Base-by-base conservation (phyloP, 1,140 invertebrate genomes). In the Orussus abietinus region DNA sequence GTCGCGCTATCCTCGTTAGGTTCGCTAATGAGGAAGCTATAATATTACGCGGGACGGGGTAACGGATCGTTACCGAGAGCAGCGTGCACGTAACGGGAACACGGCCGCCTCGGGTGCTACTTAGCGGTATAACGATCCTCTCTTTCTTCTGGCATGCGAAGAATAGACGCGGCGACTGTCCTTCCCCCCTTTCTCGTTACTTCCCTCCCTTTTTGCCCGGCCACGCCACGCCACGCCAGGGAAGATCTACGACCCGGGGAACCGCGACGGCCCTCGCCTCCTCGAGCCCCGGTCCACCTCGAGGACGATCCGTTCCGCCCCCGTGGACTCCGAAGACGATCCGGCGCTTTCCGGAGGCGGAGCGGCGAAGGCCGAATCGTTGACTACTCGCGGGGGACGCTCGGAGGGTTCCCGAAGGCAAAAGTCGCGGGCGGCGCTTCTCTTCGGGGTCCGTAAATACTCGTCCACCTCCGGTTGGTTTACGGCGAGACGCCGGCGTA, bases 21-120 rank as follows among this genome's bases (percentile, higher is more conserved):
- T 46, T 17, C 47, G 18, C 40, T 58, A 58, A 58, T 58, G 55
- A 58, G 56, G 52, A 57, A 58, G 50, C 45, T 58, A 58, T 52
- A 57, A 54, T 61, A 61, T 51, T 59, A 43, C 55, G 40, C 34
- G 46, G 47, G 33, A 48, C n/a, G 46, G 48, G 51, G 48, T 54
- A 56, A 56, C 51, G 53, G 53, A 55, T 44, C 34, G 26, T 26
- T 12, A 25, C 15, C 39, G 42, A 31, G 37, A 9, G 5, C 28
- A 33, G 37, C 29, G 17, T 36, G 12, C 9, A 32, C 25, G 28
- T 36, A 29, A 35, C 36, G n/a, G n/a, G n/a, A n/a, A n/a, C n/a
- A n/a, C n/a, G n/a, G n/a, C n/a, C n/a, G 36, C 21, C 12, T 14
- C 32, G 50, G 48, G 42, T 55, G 38, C 47, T 47, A 49, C 42